Evolutionary conservation across 1,140 invertebrate species (phyloP).

Genomic region (Solen grandis): DNA sequence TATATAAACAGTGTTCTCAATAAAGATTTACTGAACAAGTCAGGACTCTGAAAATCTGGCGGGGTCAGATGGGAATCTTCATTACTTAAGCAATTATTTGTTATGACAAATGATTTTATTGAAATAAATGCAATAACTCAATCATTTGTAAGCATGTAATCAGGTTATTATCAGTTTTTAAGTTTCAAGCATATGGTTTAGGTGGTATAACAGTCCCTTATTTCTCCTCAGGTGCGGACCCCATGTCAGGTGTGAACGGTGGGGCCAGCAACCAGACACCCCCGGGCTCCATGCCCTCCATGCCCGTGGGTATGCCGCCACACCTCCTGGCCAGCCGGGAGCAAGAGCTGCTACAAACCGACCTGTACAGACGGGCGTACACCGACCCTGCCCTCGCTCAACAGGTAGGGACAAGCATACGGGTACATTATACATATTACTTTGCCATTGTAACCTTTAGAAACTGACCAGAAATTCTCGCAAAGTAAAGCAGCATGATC

Average conservation of each 20-base stretch:
- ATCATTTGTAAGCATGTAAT: no score
- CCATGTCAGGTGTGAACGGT: conserved; percentile 66
- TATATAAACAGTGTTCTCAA: no score
- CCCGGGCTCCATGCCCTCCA: conserved; percentile 55
- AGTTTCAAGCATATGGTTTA: no score
- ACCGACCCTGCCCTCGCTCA: conserved; percentile 90
- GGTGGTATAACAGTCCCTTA: no score
- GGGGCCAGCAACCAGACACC: conserved; percentile 44
- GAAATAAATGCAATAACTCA: no score
- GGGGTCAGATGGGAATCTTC: no score
- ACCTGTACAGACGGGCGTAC: conserved; percentile 88
- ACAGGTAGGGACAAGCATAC: conserved; percentile 82
- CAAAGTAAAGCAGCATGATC: neutral
- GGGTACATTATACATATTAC: neutral
- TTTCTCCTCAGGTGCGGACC: conserved; percentile 69
- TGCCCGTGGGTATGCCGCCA: conserved; percentile 82
- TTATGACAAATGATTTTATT: no score
- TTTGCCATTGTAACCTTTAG: neutral
- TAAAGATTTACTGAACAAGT: no score
- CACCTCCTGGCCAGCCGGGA: conserved; percentile 69
- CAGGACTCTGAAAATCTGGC: no score
- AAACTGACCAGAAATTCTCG: neutral
- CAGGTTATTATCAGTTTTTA: no score
- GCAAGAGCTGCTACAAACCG: conserved; percentile 83
- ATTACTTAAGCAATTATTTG: no score